Base-by-base conservation (phyloP, 2,113 vertebrate genomes). In the Agapornis roseicollis region DNA sequence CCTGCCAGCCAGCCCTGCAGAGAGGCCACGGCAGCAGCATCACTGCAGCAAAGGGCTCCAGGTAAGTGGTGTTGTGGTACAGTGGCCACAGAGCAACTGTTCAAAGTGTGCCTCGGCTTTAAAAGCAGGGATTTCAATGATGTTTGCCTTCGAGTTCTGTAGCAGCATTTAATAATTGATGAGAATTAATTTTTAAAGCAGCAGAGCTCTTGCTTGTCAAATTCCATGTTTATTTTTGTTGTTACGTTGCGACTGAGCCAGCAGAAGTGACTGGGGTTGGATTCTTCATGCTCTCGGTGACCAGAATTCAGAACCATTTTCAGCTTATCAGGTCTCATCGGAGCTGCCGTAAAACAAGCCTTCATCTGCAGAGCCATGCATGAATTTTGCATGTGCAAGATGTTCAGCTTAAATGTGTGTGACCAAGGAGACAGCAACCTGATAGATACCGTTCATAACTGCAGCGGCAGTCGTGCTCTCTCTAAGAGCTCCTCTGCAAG, bases 181-280 rank as follows among this genome's bases (percentile, higher is more conserved):
- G 94, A 73, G 69, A 94, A 93, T 87, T 53, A 76, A 86, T 88
- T 87, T 90, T 80, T 92, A 85, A 93, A 95, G 77, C 42, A 16
- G 58, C 12, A 68, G 74, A n/a, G 86, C 46, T 87, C 90, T 72
- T 3, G 46, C 88, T 87, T 91, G 80, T 68, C 66, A 85, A 80
- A 80, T 37, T 60, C 55, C 44, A 6, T 16, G 0, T 61, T 64
- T 50, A 78, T 83, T 85, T 58, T 41, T 78, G 72, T 71, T 78
- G 69, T 79, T 81, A 52, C 16, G 52, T 84, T 86, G 41, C 25
- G 77, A 42, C 63, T 39, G 17, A 61, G 83, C 50, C 10, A 17
- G 73, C 73, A 93, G 88, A 76, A 79, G 61, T 42, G 46, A 65
- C 31, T 7, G 5, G 55, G 23, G 18, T 28, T 42, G 23, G 18